Percentiles rank a stretch among this genome's conserved stretches.
These are phyloP conservation scores for Crypturellus undulatus DNA, from an alignment of 2,113 vertebrate genomes.

Conservation along the genomic window DNA sequence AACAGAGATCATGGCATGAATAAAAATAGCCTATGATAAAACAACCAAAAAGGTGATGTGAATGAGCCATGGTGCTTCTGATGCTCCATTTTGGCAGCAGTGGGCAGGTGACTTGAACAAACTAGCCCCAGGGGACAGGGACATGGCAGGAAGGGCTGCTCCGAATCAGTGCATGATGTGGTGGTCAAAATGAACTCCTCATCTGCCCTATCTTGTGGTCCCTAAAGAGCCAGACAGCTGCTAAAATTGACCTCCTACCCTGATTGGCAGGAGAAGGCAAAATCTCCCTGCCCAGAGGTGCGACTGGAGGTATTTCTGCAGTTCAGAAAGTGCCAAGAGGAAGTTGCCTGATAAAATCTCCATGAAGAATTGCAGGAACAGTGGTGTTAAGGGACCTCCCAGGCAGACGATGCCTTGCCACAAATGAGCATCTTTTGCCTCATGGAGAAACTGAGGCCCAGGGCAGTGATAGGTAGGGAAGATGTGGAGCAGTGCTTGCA, in stretches of 20 bases:
- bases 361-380: neutral
- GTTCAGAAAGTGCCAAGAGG: neutral
- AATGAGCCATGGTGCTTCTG: neutral
- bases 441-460: neutral
- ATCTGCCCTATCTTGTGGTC: neutral
- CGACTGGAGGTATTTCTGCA: conserved; percentile 30
- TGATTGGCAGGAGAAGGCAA: conserved; percentile 28
- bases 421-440: neutral
- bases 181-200: neutral
- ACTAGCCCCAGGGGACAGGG: rapidly evolving
- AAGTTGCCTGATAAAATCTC: conserved; percentile 39
- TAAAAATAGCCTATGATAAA: conserved; percentile 52
- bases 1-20: conserved; percentile 31
- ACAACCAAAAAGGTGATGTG: conserved; percentile 9
- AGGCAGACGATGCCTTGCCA: neutral
- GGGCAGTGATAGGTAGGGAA: neutral
- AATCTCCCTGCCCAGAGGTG: conserved; percentile 21
- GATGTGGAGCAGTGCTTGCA: neutral
- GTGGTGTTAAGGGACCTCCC: neutral
- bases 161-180: rapidly evolving
- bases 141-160: neutral
- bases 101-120: neutral
- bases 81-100: neutral
- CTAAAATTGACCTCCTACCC: neutral
- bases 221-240: neutral